Conservation (phyloP, 2,113 vertebrate genomes). For the Grammomys surdaster region DNA sequence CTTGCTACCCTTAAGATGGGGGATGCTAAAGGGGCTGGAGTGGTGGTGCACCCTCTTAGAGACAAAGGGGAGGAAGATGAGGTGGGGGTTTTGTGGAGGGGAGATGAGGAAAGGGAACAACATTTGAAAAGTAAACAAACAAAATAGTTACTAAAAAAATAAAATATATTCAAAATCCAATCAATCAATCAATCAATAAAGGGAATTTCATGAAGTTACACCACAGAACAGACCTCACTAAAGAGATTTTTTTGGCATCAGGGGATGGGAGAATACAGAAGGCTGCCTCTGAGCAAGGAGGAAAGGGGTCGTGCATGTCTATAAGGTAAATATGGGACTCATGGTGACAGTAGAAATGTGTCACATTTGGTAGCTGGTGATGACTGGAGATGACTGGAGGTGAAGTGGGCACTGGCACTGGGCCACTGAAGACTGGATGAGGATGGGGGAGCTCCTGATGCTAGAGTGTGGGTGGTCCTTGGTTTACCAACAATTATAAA, state of each 20-base stretch:
- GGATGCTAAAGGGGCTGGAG: too few relatives aligned
- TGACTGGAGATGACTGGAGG: background rate
- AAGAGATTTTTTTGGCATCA: background rate
- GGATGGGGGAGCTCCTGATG: background rate
- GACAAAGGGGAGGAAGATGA: too few relatives aligned
- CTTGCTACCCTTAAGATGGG: too few relatives aligned
- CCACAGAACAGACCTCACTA: background rate
- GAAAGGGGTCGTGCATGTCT: background rate
- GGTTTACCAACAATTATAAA: background rate
- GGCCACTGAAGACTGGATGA: background rate
- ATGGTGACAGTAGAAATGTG: background rate
- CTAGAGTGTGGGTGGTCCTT: background rate
- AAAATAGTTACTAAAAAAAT: too few relatives aligned
- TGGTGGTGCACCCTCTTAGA: too few relatives aligned
- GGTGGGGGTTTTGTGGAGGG: too few relatives aligned
- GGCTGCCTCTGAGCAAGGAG: background rate
- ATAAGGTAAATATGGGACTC: background rate
- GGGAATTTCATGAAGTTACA: background rate
- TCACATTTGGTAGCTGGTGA: background rate
- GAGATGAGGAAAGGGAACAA: too few relatives aligned
- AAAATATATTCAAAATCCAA: too few relatives aligned
- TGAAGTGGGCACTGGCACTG: background rate
- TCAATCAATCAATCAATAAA: too few relatives aligned
- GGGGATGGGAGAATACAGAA: background rate
- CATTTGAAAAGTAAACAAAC: too few relatives aligned